Conservation (phyloP, 1,140 invertebrate species). For the Babylonia areolata region DNA sequence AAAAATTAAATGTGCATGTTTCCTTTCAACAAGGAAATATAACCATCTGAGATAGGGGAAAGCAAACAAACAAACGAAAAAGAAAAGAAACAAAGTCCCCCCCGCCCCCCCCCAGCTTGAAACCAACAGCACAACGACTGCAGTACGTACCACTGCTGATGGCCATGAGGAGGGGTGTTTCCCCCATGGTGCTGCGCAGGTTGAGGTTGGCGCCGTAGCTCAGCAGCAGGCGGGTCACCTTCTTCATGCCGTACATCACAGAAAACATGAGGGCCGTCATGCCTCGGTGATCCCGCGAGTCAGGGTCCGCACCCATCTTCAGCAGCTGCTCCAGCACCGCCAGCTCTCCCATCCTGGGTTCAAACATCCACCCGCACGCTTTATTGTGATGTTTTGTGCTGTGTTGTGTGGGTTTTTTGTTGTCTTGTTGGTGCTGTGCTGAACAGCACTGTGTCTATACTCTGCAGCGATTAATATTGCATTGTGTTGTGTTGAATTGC, state of each 20-base stretch:
- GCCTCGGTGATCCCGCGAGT: constrained; percentile 63
- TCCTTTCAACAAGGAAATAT: too few species aligned
- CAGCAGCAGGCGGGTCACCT: constrained; percentile 51
- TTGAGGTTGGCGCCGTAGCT: constrained; percentile 56
- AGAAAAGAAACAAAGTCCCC: too few species aligned
- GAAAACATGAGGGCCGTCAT: constrained; percentile 54
- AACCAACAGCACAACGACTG: background rate
- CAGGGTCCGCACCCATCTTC: constrained; percentile 61
- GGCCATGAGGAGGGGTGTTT: constrained; percentile 64
- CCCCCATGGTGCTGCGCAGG: constrained; percentile 44
- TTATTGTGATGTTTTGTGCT: too few species aligned
- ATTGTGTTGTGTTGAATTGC: too few species aligned
- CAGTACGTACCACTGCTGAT: constrained; percentile 58
- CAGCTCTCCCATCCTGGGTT: constrained; percentile 45
- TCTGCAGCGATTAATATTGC: too few species aligned
- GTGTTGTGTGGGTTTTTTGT: too few species aligned
- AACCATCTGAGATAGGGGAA: too few species aligned
- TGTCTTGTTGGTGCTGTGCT: too few species aligned
- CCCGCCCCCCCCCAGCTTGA: background rate
- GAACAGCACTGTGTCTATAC: too few species aligned
- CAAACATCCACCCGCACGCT: too few species aligned
- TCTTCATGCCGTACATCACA: constrained; percentile 43
- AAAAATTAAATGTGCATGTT: too few species aligned
- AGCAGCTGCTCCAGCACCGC: constrained; percentile 59
- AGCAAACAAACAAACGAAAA: too few species aligned